Percentiles rank a stretch among this genome's conserved stretches.
Conservation (phyloP, 92 coral and sea anemone genomes). For the Palythoa caribaeorum region DNA sequence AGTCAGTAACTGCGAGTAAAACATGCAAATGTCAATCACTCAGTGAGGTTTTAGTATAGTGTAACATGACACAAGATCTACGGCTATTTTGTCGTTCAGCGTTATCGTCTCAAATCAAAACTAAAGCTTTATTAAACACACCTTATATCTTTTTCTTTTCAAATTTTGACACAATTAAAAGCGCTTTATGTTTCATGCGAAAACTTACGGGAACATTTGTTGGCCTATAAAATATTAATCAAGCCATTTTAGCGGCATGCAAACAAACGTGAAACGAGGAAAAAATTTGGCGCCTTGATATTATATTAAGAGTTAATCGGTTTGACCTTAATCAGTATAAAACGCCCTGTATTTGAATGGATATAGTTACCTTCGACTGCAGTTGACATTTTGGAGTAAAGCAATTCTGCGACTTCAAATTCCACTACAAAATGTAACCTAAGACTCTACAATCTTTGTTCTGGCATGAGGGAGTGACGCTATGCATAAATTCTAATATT, state of each 20-base stretch:
- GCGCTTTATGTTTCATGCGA: background rate
- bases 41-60: background rate
- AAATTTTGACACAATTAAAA: background rate
- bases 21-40: background rate
- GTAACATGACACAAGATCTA: background rate
- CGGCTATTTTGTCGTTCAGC: background rate
- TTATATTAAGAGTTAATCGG: conserved; percentile 11
- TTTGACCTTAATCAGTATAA: conserved; percentile 33
- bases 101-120: background rate
- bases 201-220: background rate
- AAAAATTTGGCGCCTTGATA: background rate
- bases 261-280: background rate
- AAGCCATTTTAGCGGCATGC: conserved; percentile 31
- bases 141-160: background rate
- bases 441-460: conserved; percentile 1
- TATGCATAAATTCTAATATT: conserved; percentile 23
- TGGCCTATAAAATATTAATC: conserved; percentile 8
- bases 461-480: conserved; percentile 38
- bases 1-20: background rate
- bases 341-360: background rate
- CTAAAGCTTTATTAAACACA: background rate
- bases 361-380: conserved; percentile 32
- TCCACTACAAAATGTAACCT: background rate
- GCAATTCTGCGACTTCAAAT: conserved; percentile 5
- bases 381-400: conserved; percentile 34